Evolutionary conservation across 1,140 invertebrate species (phyloP), one percentile per base, ranked within the genome.

Genomic region (Bombus ignitus): DNA sequence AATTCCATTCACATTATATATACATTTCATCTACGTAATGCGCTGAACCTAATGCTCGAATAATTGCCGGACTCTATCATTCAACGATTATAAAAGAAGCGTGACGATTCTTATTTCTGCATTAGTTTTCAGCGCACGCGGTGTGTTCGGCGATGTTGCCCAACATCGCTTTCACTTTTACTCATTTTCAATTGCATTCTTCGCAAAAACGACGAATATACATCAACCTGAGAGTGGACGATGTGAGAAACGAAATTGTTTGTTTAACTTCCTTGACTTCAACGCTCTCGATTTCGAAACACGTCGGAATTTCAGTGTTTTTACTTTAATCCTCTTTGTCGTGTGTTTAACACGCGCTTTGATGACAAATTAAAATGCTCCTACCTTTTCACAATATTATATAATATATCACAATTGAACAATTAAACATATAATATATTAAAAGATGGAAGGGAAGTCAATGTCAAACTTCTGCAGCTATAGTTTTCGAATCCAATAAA

Each of bases 91-190:
- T 68, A 83, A 70, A 77, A 68, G 65, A 62, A 42, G 47, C 73
- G 73, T 42, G 81, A 77, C 81, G 72, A 62, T 84, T 35, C 44
- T 28, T 28, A 12, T 44, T 71, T 62, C 66, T 44, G 47, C 53
- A 35, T 79, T 70, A 77, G 35, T 83, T 66, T 82, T 13, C 59
- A 68, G 18, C 47, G n/a, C 22, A 37, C 47, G 44, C 65, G 25
- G 25, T 39, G n/a, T 18, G 22, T 28, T 39, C 12, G 59, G 18
- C 4, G 22, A 39, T 25, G 37, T 89, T 88, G 68, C 75, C 28
- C 71, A 89, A 89, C 74, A 22, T 18, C 62, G 73, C 88, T 89
- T 89, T 89, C 87, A 88, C 88, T 89, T 88, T 88, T 76, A 76
- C 70, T 86, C 75, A 62, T 85, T 86, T 88, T 87, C 85, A 77